Evolutionary conservation across 2,113 vertebrate species (phyloP).

Genomic region (Neotragus pygmaeus): DNA sequence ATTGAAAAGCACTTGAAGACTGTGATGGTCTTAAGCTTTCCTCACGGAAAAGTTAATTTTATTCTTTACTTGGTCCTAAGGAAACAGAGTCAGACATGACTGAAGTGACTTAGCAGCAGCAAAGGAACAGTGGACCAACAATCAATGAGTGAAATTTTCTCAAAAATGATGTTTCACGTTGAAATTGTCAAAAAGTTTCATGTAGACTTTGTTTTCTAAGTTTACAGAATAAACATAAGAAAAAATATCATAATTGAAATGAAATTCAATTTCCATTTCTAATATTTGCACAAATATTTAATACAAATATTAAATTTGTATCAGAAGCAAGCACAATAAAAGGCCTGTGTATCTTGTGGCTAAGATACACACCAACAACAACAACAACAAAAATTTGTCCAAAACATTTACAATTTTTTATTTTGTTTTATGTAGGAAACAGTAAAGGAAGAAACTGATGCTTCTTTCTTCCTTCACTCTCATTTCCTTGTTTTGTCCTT

Average conservation of each 20-base stretch:
- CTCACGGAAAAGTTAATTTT: background rate
- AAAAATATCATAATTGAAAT: background rate
- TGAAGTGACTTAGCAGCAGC: no score
- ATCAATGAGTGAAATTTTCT: background rate
- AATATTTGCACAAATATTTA: background rate
- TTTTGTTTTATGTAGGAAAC: background rate
- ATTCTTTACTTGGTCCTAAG: background rate
- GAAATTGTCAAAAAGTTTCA: background rate
- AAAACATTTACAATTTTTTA: background rate
- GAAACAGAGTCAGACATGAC: background rate
- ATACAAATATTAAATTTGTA: no score
- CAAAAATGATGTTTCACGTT: background rate
- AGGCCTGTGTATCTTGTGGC: background rate
- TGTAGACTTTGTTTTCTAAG: background rate
- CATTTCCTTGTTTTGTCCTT: background rate
- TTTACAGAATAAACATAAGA: background rate
- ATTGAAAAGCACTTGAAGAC: background rate
- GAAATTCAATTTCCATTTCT: background rate
- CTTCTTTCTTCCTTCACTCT: background rate
- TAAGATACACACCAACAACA: background rate
- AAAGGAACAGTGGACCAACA: background rate
- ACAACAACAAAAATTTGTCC: background rate
- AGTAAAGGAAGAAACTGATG: background rate
- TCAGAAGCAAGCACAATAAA: background rate
- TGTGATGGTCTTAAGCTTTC: background rate